phyloP scores from a whole-genome alignment of 2,888 invertebrate species.

The Choreutis nemorana region DNA sequence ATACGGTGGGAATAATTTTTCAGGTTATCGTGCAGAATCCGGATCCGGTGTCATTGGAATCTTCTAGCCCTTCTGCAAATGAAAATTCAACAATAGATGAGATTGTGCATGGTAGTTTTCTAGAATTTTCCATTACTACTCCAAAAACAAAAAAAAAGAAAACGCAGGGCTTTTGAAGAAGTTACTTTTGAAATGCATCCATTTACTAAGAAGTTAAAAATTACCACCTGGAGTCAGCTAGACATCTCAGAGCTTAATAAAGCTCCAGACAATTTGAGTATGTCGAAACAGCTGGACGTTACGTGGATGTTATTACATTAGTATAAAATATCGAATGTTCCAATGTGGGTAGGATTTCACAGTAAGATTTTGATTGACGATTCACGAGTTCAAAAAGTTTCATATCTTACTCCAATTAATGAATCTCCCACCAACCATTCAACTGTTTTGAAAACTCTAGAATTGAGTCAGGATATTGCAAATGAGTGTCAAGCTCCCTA shows the following conservation, averaged over 20 bases:
- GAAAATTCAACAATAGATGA: constrained; percentile 8
- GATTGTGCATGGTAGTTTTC: constrained; percentile 8
- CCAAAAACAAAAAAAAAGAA: constrained; percentile 11
- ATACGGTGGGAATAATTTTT: constrained; percentile 74
- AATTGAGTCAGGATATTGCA: constrained; percentile 16
- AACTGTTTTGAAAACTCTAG: constrained; percentile 17
- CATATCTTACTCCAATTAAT: constrained; percentile 22
- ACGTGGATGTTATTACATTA: constrained; percentile 12
- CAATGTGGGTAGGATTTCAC: constrained; percentile 22
- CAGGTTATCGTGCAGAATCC: constrained; percentile 18
- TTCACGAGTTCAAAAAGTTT: constrained; percentile 16
- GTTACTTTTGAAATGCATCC: constrained; percentile 10
- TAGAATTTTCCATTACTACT: constrained; percentile 7
- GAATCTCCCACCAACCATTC: constrained; percentile 19
- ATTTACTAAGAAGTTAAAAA: constrained; percentile 15
- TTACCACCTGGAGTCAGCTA: constrained; percentile 10
- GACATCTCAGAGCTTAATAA: constrained; percentile 12
- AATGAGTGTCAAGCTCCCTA: constrained; percentile 14
- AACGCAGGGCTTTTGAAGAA: constrained; percentile 15
- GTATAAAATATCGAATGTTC: constrained; percentile 10
- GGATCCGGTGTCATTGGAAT: constrained; percentile 5
- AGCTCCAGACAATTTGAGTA: constrained; percentile 11
- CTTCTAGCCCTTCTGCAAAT: constrained; percentile 7
- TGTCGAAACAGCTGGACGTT: constrained; percentile 9
- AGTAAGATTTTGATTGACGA: constrained; percentile 16